Evolutionary conservation across 30 jellyfish, hydroid and myxozoan species (phyloP).

Genomic region (Aurelia sp.): DNA sequence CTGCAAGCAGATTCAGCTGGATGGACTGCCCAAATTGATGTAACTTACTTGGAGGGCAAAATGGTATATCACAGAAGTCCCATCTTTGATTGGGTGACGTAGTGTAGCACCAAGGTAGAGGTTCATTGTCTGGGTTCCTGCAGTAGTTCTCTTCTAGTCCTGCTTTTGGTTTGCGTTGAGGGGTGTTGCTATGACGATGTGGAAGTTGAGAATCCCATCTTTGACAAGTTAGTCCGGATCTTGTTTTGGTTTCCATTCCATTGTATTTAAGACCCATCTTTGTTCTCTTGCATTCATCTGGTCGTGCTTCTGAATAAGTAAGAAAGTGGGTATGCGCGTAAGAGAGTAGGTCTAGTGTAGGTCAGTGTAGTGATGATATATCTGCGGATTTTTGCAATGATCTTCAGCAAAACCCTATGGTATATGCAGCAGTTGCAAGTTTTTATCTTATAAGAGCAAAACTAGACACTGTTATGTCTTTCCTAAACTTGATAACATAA

Average conservation of each 20-base stretch:
- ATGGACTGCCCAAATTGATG: neutral
- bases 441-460: too few species aligned
- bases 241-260: conserved; percentile 7
- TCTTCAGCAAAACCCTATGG: too few species aligned
- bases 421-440: too few species aligned
- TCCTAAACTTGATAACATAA: too few species aligned
- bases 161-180: conserved; percentile 6
- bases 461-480: too few species aligned
- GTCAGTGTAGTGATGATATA: too few species aligned
- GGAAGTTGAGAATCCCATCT: conserved; percentile 44
- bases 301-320: too few species aligned
- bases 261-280: conserved; percentile 8
- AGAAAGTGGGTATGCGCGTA: too few species aligned
- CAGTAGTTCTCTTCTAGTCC: conserved; percentile 50
- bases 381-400: too few species aligned
- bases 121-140: conserved; percentile 55
- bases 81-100: neutral
- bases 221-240: conserved; percentile 32
- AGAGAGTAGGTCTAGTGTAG: too few species aligned
- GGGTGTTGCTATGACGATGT: conserved; percentile 19
- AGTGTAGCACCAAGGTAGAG: conserved; percentile 68
- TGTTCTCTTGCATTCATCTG: conserved; percentile 20
- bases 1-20: too few species aligned
- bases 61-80: conserved; percentile 36
- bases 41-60: neutral